A percentile compares a stretch with the other conserved stretches of the same genome.
Evolutionary conservation across 2,797 vertebrate genomes (phyloP).

Genomic region (Brachymystax lenok): DNA sequence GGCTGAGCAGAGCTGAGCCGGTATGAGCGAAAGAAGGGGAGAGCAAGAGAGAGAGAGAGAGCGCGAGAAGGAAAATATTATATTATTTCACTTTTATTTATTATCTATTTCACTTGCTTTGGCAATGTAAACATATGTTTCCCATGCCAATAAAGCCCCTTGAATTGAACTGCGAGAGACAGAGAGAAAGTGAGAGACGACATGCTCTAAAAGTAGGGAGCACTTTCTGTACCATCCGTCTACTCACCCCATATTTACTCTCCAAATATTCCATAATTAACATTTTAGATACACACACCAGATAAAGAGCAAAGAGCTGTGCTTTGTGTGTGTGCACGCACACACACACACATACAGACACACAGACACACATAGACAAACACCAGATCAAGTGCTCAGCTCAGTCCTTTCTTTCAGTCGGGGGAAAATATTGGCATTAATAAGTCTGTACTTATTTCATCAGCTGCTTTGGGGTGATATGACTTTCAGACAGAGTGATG

Average conservation of each 20-base stretch:
- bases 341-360: too few relatives aligned
- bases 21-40: slow-evolving; percentile 6
- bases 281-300: slow-evolving; percentile 32
- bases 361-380: background rate
- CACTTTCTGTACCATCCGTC: slow-evolving; percentile 34
- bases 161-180: background rate
- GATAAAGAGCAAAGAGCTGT: background rate
- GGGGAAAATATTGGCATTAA: slow-evolving; percentile 61
- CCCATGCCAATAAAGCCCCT: too few relatives aligned
- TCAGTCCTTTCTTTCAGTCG: slow-evolving; percentile 42
- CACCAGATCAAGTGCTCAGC: slow-evolving; percentile 24
- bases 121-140: too few relatives aligned
- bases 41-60: background rate
- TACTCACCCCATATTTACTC: slow-evolving; percentile 54
- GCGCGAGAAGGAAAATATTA: background rate
- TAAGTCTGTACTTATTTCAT: slow-evolving; percentile 50
- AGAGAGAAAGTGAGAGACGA: background rate
- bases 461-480: slow-evolving; percentile 22
- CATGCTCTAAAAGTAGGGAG: slow-evolving; percentile 38
- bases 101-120: background rate
- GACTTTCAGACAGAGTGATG: background rate
- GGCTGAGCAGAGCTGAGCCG: slow-evolving; percentile 2
- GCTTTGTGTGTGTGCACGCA: background rate
- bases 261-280: slow-evolving; percentile 65
- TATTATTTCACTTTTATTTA: background rate